phyloP scores from a whole-genome alignment of 2,797 vertebrate genomes.

The Erithacus rubecula region DNA sequence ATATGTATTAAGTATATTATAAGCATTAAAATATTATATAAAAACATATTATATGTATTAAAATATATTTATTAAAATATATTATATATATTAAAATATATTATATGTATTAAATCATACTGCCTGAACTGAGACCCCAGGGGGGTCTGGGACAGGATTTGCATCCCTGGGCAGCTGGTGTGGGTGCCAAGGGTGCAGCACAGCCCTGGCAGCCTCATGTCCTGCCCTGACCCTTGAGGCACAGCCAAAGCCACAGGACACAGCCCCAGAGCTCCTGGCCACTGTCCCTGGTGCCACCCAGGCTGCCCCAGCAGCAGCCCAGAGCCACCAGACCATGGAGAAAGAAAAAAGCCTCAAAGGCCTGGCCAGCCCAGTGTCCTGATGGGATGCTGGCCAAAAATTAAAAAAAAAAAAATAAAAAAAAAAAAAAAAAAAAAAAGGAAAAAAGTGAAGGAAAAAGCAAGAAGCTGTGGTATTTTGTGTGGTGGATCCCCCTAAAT shows the following conservation, averaged over 20 bases:
- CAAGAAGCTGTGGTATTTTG: background rate
- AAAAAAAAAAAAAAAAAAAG: background rate
- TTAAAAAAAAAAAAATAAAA: background rate
- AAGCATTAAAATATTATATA: too few relatives aligned
- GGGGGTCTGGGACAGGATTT: background rate
- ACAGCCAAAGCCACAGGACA: background rate
- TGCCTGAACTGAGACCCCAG: background rate
- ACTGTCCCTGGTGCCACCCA: background rate
- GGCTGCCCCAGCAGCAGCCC: background rate
- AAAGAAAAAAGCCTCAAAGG: background rate
- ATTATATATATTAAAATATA: too few relatives aligned
- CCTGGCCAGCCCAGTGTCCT: background rate
- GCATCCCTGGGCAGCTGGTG: rapidly evolving
- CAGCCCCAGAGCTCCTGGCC: background rate
- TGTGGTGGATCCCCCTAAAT: background rate
- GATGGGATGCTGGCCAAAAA: background rate
- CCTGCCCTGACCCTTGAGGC: background rate
- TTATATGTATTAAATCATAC: background rate
- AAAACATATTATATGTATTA: too few relatives aligned
- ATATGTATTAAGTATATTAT: background rate
- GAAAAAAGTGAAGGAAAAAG: background rate
- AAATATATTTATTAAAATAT: background rate
- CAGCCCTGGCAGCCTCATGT: background rate
- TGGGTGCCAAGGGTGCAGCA: background rate
- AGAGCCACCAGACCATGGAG: background rate